Evolutionary conservation across 2,113 vertebrate species (phyloP), one percentile per base, ranked within the genome.

Genomic region (Etia nguti): DNA sequence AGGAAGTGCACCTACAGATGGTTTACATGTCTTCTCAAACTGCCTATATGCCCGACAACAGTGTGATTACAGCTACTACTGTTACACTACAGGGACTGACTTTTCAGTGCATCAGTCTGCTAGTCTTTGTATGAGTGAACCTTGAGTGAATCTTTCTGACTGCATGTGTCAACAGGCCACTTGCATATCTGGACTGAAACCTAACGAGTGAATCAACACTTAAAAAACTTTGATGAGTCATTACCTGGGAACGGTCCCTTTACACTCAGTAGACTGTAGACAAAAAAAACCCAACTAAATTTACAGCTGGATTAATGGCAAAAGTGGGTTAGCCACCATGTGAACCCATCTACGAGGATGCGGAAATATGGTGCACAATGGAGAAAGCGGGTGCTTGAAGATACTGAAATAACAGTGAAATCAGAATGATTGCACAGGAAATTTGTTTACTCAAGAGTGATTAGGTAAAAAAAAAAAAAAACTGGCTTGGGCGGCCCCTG

Each of bases 131-230:
- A 50, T 77, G 70, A 77, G 43, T n/a, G 43, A 75, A 75, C 1
- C n/a, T n/a, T n/a, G n/a, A n/a, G n/a, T n/a, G 2, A 75, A 75
- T 75, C 43, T 12, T 75, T 75, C 43, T 75, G 43, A 12, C 43
- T 50, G 43, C 26, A 31, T 50, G 26, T 50, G 24, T 31, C 24
- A 50, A 20, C 26, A 31, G 70, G 4, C 18, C 4, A 2, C 70
- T 4, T 31, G 43, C 24, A 77, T n/a, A 77, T 77, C 26, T 77
- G 70, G 70, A 77, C 43, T 29, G 70, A 77, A 77, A 50, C 70
- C 46, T 29, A 50, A 50, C 1, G 6, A 9, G 6, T 50, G 43
- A 75, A 75, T 29, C 43, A 29, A 75, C 4, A 12, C 43, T 48
- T 75, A 12, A 48, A 48, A 48, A 29, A 29, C 2, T 48, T 18